Evolutionary conservation across 2,888 invertebrate genomes (phyloP), one percentile per base, ranked within the genome.

Genomic region (Mesopsocus fuscifrons): DNA sequence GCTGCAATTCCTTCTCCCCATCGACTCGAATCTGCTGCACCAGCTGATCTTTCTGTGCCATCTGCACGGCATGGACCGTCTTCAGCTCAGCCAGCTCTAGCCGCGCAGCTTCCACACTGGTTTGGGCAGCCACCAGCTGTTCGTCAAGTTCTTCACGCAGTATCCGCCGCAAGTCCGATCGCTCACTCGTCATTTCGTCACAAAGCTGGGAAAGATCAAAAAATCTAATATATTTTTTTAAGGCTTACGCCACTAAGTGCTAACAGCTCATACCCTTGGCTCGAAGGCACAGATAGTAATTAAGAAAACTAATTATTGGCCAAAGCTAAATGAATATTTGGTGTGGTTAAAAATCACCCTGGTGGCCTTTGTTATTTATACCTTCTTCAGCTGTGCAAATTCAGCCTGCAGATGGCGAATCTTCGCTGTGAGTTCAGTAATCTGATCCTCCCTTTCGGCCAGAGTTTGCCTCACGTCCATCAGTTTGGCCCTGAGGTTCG

Each of bases 1-100:
- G 77, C 48, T 80, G 77, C 65, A 84, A 73, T 57, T 82, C 77
- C 52, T 72, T 72, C 50, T 84, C 80, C 53, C 77, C 71, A 11
- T 67, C 71, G 6, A 13, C 20, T 18, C 20, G 15, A 5, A 20
- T 20, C 20, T 15, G 17, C 11, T 13, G 8, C 18, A 21, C 38
- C 5, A 20, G n/a, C 20, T 38, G 17, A 20, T 38, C 38, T 11
- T 20, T 16, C 18, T 20, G 17, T 38, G 16, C 18, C 43, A 41
- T 42, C 15, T 54, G 50, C 5, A 54, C 41, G 30, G 48, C 48
- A 15, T 50, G 49, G 33, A 49, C 51, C 0, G 54, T 41, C 41
- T 51, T 50, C 5, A 52, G 41, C 35, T 51, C 50, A 6, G 43
- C 45, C 13, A 40, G 34, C 33, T 55, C 53, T 15, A 52, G 49